Evolutionary conservation across 2,113 vertebrate genomes (phyloP).

Genomic region (Colossoma macropomum): DNA sequence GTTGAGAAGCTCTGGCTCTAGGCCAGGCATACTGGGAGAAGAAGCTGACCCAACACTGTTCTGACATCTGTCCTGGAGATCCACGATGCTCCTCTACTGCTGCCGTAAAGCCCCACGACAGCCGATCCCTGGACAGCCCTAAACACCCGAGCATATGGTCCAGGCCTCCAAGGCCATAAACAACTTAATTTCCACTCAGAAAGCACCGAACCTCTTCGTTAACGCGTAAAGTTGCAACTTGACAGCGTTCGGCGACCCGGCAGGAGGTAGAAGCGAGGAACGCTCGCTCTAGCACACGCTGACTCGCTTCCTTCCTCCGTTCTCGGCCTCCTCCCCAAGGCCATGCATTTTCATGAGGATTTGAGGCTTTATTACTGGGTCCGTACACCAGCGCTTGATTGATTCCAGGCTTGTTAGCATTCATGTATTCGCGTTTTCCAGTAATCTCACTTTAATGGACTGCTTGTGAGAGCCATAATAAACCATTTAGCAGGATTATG

Average conservation of each 20-base stretch:
- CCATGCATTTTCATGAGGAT: constrained; percentile 56
- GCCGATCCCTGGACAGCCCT: background rate
- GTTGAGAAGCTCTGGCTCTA: constrained; percentile 20
- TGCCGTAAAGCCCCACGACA: background rate
- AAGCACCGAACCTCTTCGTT: background rate
- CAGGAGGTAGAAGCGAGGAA: constrained; percentile 2
- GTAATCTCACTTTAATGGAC: constrained; percentile 53
- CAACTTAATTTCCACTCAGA: background rate
- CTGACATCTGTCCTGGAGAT: constrained; percentile 19
- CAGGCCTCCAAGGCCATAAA: background rate
- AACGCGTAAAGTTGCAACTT: background rate
- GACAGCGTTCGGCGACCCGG: background rate
- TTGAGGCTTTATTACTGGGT: constrained; percentile 32
- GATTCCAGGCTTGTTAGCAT: constrained; percentile 45
- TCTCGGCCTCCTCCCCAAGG: background rate
- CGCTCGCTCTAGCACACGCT: background rate
- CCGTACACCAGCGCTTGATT: constrained; percentile 33
- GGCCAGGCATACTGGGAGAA: constrained; percentile 14
- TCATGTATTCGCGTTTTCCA: constrained; percentile 36
- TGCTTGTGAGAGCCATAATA: constrained; percentile 41
- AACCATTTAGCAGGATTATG: constrained; percentile 57
- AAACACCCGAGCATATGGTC: constrained; percentile 24
- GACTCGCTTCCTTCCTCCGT: background rate
- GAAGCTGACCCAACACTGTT: constrained; percentile 21
- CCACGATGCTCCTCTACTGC: background rate